These are phyloP conservation scores for Phymatocera aterrima DNA, from an alignment of 2,888 invertebrate genomes.

Conservation along the genomic window DNA sequence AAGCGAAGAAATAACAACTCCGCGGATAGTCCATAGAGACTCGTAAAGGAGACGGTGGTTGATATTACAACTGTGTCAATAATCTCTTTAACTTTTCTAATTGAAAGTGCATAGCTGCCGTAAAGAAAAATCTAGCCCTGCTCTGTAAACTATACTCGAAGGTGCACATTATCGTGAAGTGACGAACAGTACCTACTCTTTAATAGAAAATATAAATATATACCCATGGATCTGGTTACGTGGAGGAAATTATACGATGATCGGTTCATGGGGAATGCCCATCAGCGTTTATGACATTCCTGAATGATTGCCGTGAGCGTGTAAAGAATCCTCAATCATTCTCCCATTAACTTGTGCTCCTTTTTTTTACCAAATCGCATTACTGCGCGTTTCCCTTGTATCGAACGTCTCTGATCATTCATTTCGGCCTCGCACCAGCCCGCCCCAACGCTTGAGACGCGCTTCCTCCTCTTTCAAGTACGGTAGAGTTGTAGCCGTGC, in stretches of 20 bases:
- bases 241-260: not conserved
- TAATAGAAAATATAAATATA: not conserved
- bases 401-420: conserved; percentile 45
- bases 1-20: not conserved
- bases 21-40: not conserved
- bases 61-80: conserved; percentile 11
- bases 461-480: not conserved
- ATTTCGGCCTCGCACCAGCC: conserved; percentile 45
- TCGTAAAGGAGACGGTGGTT: not conserved
- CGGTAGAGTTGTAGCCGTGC: not conserved
- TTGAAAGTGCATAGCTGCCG: not conserved
- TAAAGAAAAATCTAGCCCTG: not conserved
- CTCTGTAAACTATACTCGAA: not conserved
- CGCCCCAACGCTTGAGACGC: conserved; percentile 5
- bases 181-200: not conserved
- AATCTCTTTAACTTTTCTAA: conserved; percentile 5
- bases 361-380: conserved; percentile 36
- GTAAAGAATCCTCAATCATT: conserved; percentile 59
- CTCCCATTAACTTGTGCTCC: conserved; percentile 45
- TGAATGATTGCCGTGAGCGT: conserved; percentile 58
- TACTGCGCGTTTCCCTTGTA: conserved; percentile 29
- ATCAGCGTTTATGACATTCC: conserved; percentile 59
- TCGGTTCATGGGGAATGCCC: not conserved
- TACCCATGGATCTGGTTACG: not conserved
- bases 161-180: not conserved